These are phyloP conservation scores for Pseudonaja textilis DNA, from an alignment of 2,113 vertebrate genomes.

Conservation along the genomic window DNA sequence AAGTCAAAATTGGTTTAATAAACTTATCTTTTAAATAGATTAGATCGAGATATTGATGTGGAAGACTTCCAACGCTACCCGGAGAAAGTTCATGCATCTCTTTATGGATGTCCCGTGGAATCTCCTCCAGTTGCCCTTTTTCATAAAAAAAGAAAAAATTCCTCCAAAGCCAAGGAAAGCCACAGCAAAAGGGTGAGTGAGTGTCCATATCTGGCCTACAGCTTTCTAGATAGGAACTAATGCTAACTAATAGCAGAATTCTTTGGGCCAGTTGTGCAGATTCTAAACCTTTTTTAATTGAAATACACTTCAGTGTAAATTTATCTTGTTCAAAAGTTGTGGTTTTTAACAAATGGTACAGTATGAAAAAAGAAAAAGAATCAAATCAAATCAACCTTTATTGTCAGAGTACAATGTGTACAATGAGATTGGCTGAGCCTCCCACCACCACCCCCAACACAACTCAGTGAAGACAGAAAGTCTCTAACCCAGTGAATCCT, in stretches of 20 bases:
- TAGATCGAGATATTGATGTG: conserved; percentile 89
- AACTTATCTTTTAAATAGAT: conserved; percentile 66
- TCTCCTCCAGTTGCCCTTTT: conserved; percentile 75
- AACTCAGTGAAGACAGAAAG: no score
- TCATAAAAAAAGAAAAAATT: conserved; percentile 73
- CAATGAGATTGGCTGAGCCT: no score
- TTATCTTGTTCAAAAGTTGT: not conserved
- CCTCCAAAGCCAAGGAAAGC: conserved; percentile 74
- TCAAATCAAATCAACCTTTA: no score
- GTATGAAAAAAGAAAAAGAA: not conserved
- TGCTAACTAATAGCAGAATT: not conserved
- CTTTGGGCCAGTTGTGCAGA: not conserved
- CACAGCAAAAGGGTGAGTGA: conserved; percentile 79
- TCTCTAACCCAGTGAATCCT: no score
- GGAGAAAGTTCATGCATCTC: conserved; percentile 83
- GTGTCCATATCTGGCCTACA: not conserved
- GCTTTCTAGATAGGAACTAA: not conserved
- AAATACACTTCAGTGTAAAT: not conserved
- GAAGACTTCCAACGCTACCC: conserved; percentile 94
- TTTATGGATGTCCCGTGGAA: conserved; percentile 89
- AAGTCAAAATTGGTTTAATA: not conserved
- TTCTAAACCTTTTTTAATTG: not conserved
- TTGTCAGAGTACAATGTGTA: no score
- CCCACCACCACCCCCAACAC: no score
- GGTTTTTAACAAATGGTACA: not conserved